These are phyloP conservation scores for Myotis myotis DNA, from an alignment of 2,797 vertebrate species.

Conservation along the genomic window DNA sequence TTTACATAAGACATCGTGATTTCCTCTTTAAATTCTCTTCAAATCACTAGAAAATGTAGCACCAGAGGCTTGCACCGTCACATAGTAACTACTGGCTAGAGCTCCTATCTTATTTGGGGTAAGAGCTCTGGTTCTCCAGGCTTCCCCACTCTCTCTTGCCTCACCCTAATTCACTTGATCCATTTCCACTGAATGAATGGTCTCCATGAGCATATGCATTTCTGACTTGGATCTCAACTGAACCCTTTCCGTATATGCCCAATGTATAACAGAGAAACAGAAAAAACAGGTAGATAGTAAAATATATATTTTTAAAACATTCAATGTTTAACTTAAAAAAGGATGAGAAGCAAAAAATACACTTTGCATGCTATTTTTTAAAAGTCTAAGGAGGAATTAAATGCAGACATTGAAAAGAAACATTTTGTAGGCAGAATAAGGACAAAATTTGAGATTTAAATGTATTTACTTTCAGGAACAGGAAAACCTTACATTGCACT, in stretches of 20 bases:
- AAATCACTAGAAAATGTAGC: not conserved
- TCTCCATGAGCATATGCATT: not conserved
- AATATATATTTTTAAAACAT: slow-evolving; percentile 14
- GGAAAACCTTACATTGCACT: not conserved
- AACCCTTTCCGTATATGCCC: not conserved
- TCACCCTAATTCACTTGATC: not conserved
- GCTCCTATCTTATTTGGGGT: too few relatives aligned
- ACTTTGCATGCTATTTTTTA: slow-evolving; percentile 4
- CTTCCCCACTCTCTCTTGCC: not conserved
- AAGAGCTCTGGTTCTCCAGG: not conserved
- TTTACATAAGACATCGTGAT: not conserved
- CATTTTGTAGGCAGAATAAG: not conserved
- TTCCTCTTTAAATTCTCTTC: not conserved
- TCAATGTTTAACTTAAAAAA: slow-evolving; percentile 1
- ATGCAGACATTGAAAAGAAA: slow-evolving; percentile 16
- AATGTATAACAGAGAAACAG: not conserved
- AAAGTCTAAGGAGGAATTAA: slow-evolving; percentile 31
- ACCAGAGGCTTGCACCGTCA: not conserved
- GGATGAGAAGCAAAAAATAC: slow-evolving; percentile 2
- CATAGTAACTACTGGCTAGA: not conserved
- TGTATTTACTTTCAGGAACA: not conserved
- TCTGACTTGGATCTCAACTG: not conserved
- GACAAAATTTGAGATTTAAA: slow-evolving; percentile 36
- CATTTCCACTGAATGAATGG: not conserved
- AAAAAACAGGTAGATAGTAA: not conserved